A percentile compares a stretch with the other conserved stretches of the same genome.
phyloP scores from a whole-genome alignment of 1,140 invertebrate species.

The Drosophila sp. region DNA sequence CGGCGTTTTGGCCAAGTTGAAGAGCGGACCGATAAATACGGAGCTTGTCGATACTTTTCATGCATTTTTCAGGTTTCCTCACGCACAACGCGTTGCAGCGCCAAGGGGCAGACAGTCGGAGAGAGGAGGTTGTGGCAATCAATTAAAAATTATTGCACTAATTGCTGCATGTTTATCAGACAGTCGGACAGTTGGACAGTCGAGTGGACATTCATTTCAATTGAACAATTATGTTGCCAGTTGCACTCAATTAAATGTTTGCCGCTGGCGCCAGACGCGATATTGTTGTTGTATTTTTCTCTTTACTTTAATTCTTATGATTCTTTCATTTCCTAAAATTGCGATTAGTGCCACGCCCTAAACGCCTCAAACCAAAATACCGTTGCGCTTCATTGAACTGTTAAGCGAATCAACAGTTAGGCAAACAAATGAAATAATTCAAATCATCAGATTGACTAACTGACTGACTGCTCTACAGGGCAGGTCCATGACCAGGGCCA shows the following conservation, averaged over 20 bases:
- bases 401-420: conserved; percentile 39
- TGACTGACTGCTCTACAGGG: conserved; percentile 4
- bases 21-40: conserved; percentile 19
- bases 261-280: conserved; percentile 23
- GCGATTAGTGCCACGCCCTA: conserved; percentile 34
- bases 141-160: conserved; percentile 74
- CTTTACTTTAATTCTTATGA: neutral
- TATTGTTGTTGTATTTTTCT: conserved; percentile 1
- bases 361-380: conserved; percentile 1
- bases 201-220: conserved; percentile 61
- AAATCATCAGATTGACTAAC: conserved; percentile 21
- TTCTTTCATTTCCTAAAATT: conserved; percentile 25
- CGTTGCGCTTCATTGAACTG: conserved; percentile 49
- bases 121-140: conserved; percentile 39
- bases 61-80: conserved; percentile 36
- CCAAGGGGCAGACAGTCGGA: neutral
- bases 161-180: conserved; percentile 65
- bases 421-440: conserved; percentile 52
- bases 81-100: conserved; percentile 56
- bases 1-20: conserved; percentile 30
- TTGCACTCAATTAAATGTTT: conserved; percentile 74
- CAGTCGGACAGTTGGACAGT: neutral
- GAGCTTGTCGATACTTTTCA: conserved; percentile 13
- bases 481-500: conserved; percentile 1
- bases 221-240: conserved; percentile 72